Evolutionary conservation across 2,797 vertebrate species (phyloP), one percentile per base, ranked within the genome.

Genomic region (Clangula hyemalis): DNA sequence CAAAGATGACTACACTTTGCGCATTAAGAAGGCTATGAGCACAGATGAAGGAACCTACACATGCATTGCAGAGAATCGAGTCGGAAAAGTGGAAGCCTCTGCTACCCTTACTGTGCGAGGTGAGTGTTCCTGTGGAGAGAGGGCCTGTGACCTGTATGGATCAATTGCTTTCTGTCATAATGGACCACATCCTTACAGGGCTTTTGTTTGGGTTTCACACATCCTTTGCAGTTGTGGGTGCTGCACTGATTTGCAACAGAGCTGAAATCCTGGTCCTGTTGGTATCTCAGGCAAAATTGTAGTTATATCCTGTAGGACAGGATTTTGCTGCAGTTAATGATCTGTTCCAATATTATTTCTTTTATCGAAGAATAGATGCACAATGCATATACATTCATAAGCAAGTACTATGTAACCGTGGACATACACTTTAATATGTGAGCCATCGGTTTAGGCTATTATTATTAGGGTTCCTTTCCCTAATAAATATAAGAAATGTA

Each of bases 61-160:
- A 78, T 99, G 99, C 51, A 98, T 99, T 85, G 99, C 99, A 4
- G 99, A 99, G 96, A 99, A 99, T 91, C 98, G 99, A 1, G 99
- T 99, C 69, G 99, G 99, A 36, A 99, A 99, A 95, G 98, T 99
- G 86, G 99, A 99, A 94, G 98, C 99, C 22, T 98, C 99, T 2
- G 99, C 99, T 19, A 98, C 98, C 2, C 99, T 99, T 74, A 99
- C 99, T 27, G 99, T 99, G 90, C 97, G 99, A 99, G 99, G 99
- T 99, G 97, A 98, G 99, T 97, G 34, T 60, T 93, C 43, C 76
- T 36, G 0, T 8, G 2, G 41, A 54, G 83, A 28, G 43, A 73
- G 47, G 27, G 28, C 36, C 30, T 3, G n/a, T 54, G 32, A 38
- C 58, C 56, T 22, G 1, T 16, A 28, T 0, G 43, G 51, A 47